Evolutionary conservation across 1,140 invertebrate genomes (phyloP), one percentile per base, ranked within the genome.

Genomic region (Danaus plexippus): DNA sequence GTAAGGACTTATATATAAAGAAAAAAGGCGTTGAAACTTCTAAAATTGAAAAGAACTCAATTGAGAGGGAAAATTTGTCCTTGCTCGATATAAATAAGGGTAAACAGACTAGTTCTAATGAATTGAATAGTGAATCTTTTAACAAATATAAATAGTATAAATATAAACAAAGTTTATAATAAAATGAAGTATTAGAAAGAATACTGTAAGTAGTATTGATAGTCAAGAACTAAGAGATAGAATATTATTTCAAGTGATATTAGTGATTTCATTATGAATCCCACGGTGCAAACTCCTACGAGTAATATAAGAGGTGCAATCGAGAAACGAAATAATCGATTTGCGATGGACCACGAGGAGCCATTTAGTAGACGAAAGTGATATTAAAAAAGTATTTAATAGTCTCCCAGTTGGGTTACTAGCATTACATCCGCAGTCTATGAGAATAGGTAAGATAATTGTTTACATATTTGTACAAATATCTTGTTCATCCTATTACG

Each of bases 341-440:
- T 79, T 53, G 66, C 66, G 48, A 74, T 75, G 48, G 70, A 77
- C 52, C 61, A 67, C 55, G 59, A 67, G 51, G 63, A 69, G 51
- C 64, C 69, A 41, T n/a, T 32, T 32, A 32, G 22, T 32, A 32
- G 22, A 32, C 22, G 22, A 32, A 32, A 61, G 76, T 46, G 82
- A 83, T 66, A 54, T 80, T 47, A 71, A 78, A 50, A 66, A 67
- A n/a, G 75, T 81, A 60, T 82, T 88, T 50, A 80, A 88, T 66
- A 87, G 78, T 57, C 86, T 91, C 66, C 91, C 91, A 10, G 75
- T 90, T n/a, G 91, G 91, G 48, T 66, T 92, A 54, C 75, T 92
- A 59, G 90, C 89, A 43, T 65, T 92, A 50, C 86, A 89, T 61
- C 88, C 90, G 13, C 77, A 90, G 47, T 88, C 89, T n/a, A 88